Base-by-base conservation (phyloP, 1,140 invertebrate genomes). In the Ceratina japonica region DNA sequence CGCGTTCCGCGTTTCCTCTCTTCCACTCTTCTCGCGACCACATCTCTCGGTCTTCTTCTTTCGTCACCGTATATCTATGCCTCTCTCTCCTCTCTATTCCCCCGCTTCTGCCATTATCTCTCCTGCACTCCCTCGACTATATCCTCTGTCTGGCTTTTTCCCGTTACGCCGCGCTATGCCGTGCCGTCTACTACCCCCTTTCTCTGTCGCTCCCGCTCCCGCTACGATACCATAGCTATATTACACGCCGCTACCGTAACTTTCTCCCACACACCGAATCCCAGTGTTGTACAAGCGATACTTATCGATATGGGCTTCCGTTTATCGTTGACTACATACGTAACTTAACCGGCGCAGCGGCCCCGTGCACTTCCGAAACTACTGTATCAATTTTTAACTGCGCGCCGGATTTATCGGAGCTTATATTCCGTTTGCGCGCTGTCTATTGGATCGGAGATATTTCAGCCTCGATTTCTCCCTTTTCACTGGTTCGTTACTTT, bases 301-400 rank as follows among this genome's bases (percentile, higher is more conserved):
- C 88, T 89, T 91, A 92, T 91, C 88, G 89, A 91, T 91, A 90
- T 88, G 84, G 78, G 88, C 74, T 91, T 92, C 90, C 90, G 91
- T 81, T 90, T 86, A 84, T 88, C 87, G 87, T 91, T 89, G 82
- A 89, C 85, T 89, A 87, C 86, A 87, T 89, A 90, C 87, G 87
- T 87, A 88, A 87, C 85, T 90, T 86, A 87, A 88, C 87, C 82
- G 80, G 61, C 79, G 80, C 82, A 79, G 58, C 79, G 80, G 69
- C 83, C 87, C 81, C 79, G 72, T 87, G 85, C 87, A 89, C 86
- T 91, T 91, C 90, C 89, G 88, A 85, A 86, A 85, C 84, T 79
- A 82, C 82, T 88, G 83, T 86, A 91, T 91, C 90, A 91, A 91
- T 90, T 91, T 91, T 91, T 91, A 90, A 90, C 87, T 87, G 85